Conservation (phyloP, 2,113 vertebrate species). For the Ictalurus furcatus region DNA sequence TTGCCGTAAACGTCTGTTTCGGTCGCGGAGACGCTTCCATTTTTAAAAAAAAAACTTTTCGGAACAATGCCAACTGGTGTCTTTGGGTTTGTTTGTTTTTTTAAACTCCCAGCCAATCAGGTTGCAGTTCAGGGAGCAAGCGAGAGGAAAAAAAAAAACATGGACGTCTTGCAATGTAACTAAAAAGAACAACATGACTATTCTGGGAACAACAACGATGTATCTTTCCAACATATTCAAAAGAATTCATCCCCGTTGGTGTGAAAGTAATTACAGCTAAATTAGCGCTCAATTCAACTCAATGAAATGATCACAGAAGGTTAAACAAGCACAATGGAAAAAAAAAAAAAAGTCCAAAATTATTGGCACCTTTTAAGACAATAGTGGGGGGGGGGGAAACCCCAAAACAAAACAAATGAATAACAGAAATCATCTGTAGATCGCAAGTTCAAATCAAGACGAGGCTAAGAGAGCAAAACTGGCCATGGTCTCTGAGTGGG, state of each 20-base stretch:
- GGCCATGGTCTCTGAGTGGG: neutral
- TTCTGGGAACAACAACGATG: neutral
- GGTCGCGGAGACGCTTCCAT: neutral
- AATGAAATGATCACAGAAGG: neutral
- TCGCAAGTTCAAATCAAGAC: neutral
- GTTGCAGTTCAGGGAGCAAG: neutral
- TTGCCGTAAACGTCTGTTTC: neutral
- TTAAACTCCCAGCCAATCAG: neutral
- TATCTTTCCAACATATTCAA: neutral
- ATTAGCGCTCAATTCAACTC: neutral
- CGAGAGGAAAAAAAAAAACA: neutral
- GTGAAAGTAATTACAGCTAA: too few relatives aligned
- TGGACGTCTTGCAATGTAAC: neutral
- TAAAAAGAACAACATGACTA: neutral
- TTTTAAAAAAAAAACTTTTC: neutral
- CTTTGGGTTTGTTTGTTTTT: too few relatives aligned
- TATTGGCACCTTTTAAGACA: neutral
- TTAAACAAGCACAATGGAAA: neutral
- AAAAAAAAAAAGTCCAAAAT: neutral
- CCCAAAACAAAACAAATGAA: neutral
- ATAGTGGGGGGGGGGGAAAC: accelerated
- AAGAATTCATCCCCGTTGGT: neutral
- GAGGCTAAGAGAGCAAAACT: neutral
- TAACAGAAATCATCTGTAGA: neutral
- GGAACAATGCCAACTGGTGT: neutral